phyloP scores from a whole-genome alignment of 2,797 vertebrate species.

The Halcyon leucocephala region DNA sequence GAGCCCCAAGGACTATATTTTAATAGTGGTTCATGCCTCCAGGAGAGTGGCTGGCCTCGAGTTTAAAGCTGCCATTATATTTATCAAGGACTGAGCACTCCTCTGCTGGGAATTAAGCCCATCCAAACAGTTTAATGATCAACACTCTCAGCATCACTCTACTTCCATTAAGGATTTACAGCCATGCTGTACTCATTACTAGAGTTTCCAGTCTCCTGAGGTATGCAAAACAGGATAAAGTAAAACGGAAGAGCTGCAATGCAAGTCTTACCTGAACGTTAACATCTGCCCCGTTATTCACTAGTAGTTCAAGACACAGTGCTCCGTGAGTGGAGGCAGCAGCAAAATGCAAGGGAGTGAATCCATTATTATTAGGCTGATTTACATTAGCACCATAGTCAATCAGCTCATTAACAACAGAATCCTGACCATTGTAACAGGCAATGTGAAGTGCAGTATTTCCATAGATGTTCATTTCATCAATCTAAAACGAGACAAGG shows the following conservation, averaged over 20 bases:
- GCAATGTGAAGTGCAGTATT: conserved; percentile 96
- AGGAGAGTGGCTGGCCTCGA: neutral
- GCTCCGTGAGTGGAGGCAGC: conserved; percentile 94
- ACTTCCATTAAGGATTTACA: neutral
- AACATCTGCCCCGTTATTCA: conserved; percentile 95
- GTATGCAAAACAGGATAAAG: neutral
- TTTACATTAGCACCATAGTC: conserved; percentile 96
- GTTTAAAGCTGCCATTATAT: neutral
- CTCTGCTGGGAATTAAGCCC: neutral
- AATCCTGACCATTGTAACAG: conserved; percentile 95
- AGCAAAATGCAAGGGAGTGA: conserved; percentile 96
- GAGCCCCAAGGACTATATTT: neutral
- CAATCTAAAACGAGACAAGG: conserved; percentile 83
- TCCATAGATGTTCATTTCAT: conserved; percentile 93
- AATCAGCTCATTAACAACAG: conserved; percentile 94
- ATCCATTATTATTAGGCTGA: conserved; percentile 94
- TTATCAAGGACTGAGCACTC: neutral
- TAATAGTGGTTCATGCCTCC: neutral
- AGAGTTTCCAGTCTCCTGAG: neutral
- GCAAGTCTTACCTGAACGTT: conserved; percentile 89
- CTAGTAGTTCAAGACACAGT: conserved; percentile 92
- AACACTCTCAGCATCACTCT: neutral
- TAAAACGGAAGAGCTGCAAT: neutral
- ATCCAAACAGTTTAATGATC: neutral
- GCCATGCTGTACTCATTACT: neutral